Base-by-base conservation (phyloP, 2,113 vertebrate species). In the Chlamydotis undulata region DNA sequence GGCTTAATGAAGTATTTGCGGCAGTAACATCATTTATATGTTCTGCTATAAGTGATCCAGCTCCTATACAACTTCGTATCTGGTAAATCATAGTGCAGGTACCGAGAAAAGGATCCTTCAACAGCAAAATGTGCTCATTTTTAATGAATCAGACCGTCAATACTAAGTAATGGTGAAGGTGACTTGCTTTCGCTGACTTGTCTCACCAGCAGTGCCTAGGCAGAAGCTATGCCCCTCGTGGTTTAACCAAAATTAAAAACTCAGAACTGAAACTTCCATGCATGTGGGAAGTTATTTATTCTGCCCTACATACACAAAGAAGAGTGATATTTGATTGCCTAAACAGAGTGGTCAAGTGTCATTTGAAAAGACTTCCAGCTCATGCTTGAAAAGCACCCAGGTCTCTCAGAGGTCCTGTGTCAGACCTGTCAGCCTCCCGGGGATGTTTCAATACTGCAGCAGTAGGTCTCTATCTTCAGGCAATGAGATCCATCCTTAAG, bases 1-100 rank as follows among this genome's bases (percentile, higher is more conserved):
- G 26, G 29, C 28, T 93, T 95, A 95, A 82, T 92, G 76, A 89
- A 49, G 19, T 63, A 59, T 86, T 80, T 96, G 23, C 63, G 90
- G 52, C 25, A 76, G 33, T 43, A 65, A 68, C 50, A 60, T 88
- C 3, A 61, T 92, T 92, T 91, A 39, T 75, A 43, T 87, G 55
- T 28, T 76, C n/a, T 86, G 60, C 16, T 86, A 47, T 80, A 90
- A 83, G 53, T 11, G 16, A 17, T 53, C 90, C 47, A 31, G 28
- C 43, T 80, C 69, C 73, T 86, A 33, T 56, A 69, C 8, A 60
- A 26, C 50, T 67, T 80, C 2, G 3, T 26, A 77, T n/a, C 37
- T 77, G 59, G 22, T 80, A 83, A 77, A 63, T 74, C 37, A 41
- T 26, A 76, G 18, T 31, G 28, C 11, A 49, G 28, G 5, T 45